phyloP scores from a whole-genome alignment of 2,888 invertebrate species.

The Himalopsyche kuldschensis region DNA sequence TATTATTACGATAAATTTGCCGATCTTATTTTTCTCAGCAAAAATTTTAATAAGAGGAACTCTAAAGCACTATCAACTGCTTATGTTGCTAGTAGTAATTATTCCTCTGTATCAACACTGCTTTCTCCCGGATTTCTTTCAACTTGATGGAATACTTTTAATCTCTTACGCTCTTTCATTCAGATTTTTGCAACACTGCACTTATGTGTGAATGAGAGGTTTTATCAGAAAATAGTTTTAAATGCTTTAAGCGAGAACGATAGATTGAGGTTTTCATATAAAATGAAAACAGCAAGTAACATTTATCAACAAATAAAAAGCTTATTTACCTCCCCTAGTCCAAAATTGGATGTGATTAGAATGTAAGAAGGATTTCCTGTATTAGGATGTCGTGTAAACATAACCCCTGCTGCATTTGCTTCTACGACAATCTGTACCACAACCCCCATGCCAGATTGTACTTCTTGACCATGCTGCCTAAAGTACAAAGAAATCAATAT shows the following conservation, averaged over 20 bases:
- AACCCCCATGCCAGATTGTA: conserved; percentile 73
- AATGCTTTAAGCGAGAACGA: background rate
- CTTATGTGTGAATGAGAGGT: no score
- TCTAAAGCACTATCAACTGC: no score
- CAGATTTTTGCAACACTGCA: no score
- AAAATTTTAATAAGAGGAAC: no score
- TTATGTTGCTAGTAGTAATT: no score
- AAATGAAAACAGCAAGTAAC: background rate
- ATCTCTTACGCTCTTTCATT: no score
- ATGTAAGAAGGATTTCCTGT: conserved; percentile 69
- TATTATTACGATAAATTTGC: no score
- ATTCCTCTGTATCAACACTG: no score
- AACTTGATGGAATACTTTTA: no score
- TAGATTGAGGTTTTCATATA: background rate
- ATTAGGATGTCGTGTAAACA: conserved; percentile 80
- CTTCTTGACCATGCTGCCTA: conserved; percentile 73
- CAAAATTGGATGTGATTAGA: conserved; percentile 78
- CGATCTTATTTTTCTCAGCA: no score
- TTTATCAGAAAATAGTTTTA: no score
- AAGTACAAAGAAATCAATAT: background rate
- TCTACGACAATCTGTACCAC: conserved; percentile 78
- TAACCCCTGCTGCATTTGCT: conserved; percentile 73
- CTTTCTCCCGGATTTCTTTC: no score
- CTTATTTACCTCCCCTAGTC: conserved; percentile 74
- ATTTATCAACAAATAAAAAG: background rate